Evolutionary conservation across 2,113 vertebrate genomes (phyloP).

Genomic region (Misgurnus anguillicaudatus): DNA sequence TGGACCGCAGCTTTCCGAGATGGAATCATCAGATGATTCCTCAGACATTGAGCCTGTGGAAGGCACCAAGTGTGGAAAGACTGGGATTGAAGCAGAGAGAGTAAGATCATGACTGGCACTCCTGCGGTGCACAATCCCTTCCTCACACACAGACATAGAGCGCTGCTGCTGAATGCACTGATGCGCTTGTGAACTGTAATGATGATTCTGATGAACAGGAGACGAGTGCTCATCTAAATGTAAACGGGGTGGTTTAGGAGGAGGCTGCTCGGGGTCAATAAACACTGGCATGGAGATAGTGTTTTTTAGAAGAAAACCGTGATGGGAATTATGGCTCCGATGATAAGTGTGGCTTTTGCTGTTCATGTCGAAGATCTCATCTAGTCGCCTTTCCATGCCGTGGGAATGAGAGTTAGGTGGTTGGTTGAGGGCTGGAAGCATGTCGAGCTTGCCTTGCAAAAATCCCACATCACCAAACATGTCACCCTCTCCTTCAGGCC

Average conservation of each 20-base stretch:
- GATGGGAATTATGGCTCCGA: conserved; percentile 54
- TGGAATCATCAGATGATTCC: conserved; percentile 76
- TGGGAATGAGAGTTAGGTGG: conserved; percentile 57
- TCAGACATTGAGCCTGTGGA: conserved; percentile 75
- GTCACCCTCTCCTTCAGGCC: conserved; percentile 72
- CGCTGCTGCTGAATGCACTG: conserved; percentile 55
- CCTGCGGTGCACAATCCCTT: conserved; percentile 46
- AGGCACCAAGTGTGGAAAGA: conserved; percentile 63
- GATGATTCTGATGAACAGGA: conserved; percentile 29
- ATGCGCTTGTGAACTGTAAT: background rate
- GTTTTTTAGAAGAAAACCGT: conserved; percentile 71
- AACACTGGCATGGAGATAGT: conserved; percentile 79
- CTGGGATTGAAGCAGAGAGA: conserved; percentile 61
- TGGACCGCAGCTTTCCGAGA: conserved; percentile 67
- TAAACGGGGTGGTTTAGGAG: conserved; percentile 80
- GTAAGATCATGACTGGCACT: conserved; percentile 66
- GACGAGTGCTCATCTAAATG: conserved; percentile 71
- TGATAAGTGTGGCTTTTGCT: conserved; percentile 46
- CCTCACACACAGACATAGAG: conserved; percentile 63
- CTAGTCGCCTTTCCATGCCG: conserved; percentile 59
- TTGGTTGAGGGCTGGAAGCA: conserved; percentile 68
- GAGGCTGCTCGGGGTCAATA: conserved; percentile 73
- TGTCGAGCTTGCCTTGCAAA: conserved; percentile 77
- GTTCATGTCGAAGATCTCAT: conserved; percentile 28
- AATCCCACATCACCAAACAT: conserved; percentile 84